Conservation (phyloP, 2,888 invertebrate species). For the Keiferia lycopersicella region DNA sequence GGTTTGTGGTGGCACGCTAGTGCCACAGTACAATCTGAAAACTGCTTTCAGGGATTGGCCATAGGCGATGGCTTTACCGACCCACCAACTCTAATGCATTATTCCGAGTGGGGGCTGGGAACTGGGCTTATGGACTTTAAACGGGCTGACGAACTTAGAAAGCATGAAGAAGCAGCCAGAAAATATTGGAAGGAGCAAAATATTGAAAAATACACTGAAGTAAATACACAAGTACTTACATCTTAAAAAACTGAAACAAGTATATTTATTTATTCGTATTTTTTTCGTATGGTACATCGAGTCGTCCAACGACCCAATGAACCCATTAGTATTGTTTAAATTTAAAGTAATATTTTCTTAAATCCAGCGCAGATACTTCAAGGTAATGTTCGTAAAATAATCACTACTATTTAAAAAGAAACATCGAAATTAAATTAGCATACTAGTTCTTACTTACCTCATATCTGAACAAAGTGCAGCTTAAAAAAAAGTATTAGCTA, state of each 20-base stretch:
- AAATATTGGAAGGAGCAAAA: slow-evolving; percentile 13
- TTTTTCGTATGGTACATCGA: too few species aligned
- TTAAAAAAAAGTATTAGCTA: too few species aligned
- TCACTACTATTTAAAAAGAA: too few species aligned
- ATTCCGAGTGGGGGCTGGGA: slow-evolving; percentile 6
- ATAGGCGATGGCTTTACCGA: not conserved
- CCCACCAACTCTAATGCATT: not conserved
- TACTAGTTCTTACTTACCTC: too few species aligned
- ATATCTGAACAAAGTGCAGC: too few species aligned
- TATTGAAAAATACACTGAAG: not conserved
- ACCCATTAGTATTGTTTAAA: too few species aligned
- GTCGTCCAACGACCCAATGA: too few species aligned
- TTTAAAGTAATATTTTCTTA: too few species aligned
- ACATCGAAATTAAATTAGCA: too few species aligned
- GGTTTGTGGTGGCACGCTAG: too few species aligned
- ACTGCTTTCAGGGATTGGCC: not conserved
- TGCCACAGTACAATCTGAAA: not conserved
- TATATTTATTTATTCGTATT: not conserved
- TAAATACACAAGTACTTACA: not conserved
- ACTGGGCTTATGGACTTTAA: slow-evolving; percentile 6
- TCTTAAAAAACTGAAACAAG: not conserved
- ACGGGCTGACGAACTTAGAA: not conserved
- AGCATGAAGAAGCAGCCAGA: slow-evolving; percentile 5
- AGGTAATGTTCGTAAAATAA: too few species aligned
- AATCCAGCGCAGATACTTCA: too few species aligned